phyloP scores from a whole-genome alignment of 2,888 invertebrate species.

The Cremastinae sp. region DNA sequence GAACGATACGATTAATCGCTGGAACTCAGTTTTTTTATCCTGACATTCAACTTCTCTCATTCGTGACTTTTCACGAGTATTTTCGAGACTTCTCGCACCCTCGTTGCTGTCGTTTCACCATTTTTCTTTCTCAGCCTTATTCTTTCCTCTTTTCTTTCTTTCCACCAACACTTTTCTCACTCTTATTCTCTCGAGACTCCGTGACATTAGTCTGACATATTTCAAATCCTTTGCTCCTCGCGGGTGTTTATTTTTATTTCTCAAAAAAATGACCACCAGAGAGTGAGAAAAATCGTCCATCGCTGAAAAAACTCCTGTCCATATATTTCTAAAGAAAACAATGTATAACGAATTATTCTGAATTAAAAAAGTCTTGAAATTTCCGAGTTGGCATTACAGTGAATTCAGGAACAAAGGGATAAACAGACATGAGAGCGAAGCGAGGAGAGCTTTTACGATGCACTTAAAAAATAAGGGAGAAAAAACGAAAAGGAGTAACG shows the following conservation, averaged over 20 bases:
- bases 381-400: too few species aligned
- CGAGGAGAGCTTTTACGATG: not conserved
- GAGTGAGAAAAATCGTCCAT: not conserved
- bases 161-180: not conserved
- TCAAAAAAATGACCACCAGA: not conserved
- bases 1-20: too few species aligned
- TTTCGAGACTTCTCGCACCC: constrained; percentile 1
- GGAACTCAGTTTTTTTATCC: too few species aligned
- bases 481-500: not conserved
- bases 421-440: constrained; percentile 14
- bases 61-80: constrained; percentile 33
- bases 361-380: too few species aligned
- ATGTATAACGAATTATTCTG: too few species aligned
- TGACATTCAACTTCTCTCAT: not conserved
- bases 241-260: not conserved
- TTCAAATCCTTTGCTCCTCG: not conserved
- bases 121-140: not conserved
- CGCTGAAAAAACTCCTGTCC: too few species aligned
- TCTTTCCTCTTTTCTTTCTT: not conserved
- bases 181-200: not conserved
- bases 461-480: constrained; percentile 3
- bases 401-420: not conserved
- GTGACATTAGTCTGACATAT: not conserved
- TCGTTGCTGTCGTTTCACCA: not conserved
- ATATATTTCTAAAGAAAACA: too few species aligned